A percentile compares a stretch with the other conserved stretches of the same genome.
phyloP scores from a whole-genome alignment of 1,140 invertebrate genomes.

The Ceratina australensis region DNA sequence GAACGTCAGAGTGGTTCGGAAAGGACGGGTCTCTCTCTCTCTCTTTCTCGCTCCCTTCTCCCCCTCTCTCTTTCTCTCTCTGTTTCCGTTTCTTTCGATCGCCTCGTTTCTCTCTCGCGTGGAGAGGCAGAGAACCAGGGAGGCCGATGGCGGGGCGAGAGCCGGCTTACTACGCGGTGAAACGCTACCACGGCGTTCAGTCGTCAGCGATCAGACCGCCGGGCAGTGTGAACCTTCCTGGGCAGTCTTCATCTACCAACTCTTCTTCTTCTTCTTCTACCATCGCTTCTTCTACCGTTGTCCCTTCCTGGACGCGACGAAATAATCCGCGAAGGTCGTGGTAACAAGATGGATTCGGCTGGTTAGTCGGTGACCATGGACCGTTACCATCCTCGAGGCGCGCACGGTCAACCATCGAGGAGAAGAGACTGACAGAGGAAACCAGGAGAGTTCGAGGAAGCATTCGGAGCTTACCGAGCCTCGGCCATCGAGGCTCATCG shows the following conservation, averaged over 20 bases:
- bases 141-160: conserved; percentile 66
- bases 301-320: conserved; percentile 35
- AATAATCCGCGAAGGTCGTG: conserved; percentile 34
- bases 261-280: conserved; percentile 44
- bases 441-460: neutral
- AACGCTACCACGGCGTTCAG: conserved; percentile 66
- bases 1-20: conserved; percentile 70
- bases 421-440: neutral
- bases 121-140: conserved; percentile 56
- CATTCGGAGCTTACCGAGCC: neutral
- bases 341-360: conserved; percentile 27
- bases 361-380: neutral
- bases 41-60: conserved; percentile 22
- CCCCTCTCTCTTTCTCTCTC: conserved; percentile 15
- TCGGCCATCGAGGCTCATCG: neutral
- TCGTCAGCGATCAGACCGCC: conserved; percentile 69
- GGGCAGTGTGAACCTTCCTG: conserved; percentile 66
- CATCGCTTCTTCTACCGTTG: conserved; percentile 24
- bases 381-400: neutral
- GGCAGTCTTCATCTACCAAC: conserved; percentile 37
- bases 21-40: conserved; percentile 63
- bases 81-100: conserved; percentile 36
- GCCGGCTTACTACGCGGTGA: conserved; percentile 68
- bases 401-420: neutral
- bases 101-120: conserved; percentile 46